phyloP scores from a whole-genome alignment of 1,140 invertebrate species.

The Nasonia giraulti region DNA sequence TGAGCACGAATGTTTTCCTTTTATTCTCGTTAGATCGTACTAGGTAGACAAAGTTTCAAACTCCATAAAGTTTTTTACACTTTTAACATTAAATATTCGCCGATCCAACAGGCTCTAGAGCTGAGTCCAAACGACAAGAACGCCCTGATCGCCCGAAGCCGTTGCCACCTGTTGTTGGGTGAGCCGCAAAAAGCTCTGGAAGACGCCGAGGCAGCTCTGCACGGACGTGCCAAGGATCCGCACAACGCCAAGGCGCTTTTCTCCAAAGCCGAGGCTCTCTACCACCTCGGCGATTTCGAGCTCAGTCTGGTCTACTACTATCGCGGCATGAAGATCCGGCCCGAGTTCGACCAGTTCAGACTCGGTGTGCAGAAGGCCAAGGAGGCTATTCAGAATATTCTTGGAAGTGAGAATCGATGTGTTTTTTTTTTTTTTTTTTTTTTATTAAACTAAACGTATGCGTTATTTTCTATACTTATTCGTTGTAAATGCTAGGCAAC shows the following conservation, averaged over 20 bases:
- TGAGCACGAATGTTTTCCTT: neutral
- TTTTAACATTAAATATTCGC: no score
- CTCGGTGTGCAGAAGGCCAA: constrained; percentile 95
- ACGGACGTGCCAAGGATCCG: constrained; percentile 78
- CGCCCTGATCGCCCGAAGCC: constrained; percentile 90
- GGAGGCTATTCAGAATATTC: constrained; percentile 94
- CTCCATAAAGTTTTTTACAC: no score
- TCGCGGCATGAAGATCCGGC: constrained; percentile 87
- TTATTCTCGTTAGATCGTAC: no score
- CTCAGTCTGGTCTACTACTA: constrained; percentile 94
- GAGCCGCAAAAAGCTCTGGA: constrained; percentile 87
- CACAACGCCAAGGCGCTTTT: constrained; percentile 89
- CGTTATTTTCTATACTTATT: neutral
- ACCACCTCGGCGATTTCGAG: constrained; percentile 94
- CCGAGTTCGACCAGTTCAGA: constrained; percentile 90
- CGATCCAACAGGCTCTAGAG: constrained; percentile 84
- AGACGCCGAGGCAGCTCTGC: constrained; percentile 89
- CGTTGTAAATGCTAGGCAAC: neutral
- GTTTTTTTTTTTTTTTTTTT: neutral
- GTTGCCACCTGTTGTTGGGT: constrained; percentile 91
- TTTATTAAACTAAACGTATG: neutral
- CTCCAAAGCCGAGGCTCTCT: constrained; percentile 94
- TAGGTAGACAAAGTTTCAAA: no score
- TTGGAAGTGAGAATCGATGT: constrained; percentile 78
- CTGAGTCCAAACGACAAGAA: constrained; percentile 89